Conservation (phyloP, 2,797 vertebrate genomes). For the Cynopterus sphinx region DNA sequence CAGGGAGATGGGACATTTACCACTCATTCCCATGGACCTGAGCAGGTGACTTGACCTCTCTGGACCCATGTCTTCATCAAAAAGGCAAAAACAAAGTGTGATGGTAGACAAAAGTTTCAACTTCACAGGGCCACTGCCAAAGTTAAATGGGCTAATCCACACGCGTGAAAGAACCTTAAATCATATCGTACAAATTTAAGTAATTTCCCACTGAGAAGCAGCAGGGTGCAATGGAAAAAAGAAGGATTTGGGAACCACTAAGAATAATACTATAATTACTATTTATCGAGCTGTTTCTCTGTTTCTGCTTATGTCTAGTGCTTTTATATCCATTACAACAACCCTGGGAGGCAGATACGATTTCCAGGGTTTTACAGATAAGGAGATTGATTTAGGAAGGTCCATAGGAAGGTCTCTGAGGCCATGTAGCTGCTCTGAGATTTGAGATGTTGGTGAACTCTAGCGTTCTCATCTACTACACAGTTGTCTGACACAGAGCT, state of each 20-base stretch:
- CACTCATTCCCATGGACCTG: neutral
- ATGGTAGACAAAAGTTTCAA: neutral
- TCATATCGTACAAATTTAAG: neutral
- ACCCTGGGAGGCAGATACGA: neutral
- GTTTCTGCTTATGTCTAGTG: neutral
- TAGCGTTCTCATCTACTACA: neutral
- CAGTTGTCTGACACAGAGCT: neutral
- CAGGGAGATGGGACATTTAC: neutral
- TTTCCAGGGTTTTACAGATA: neutral
- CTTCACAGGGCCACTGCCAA: neutral
- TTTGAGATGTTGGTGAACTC: neutral
- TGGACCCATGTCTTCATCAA: neutral
- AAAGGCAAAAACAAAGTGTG: neutral
- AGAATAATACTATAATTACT: neutral
- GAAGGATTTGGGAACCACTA: neutral
- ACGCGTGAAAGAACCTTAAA: neutral
- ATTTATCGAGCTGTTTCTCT: neutral
- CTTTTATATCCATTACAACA: neutral
- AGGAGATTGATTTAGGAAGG: neutral
- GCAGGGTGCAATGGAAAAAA: neutral
- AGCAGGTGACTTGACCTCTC: neutral
- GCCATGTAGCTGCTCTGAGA: neutral
- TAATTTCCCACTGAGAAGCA: neutral
- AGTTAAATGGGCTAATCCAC: neutral
- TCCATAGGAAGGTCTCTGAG: neutral